Base-by-base conservation (phyloP, 2,113 vertebrate species). In the Condylura cristata region DNA sequence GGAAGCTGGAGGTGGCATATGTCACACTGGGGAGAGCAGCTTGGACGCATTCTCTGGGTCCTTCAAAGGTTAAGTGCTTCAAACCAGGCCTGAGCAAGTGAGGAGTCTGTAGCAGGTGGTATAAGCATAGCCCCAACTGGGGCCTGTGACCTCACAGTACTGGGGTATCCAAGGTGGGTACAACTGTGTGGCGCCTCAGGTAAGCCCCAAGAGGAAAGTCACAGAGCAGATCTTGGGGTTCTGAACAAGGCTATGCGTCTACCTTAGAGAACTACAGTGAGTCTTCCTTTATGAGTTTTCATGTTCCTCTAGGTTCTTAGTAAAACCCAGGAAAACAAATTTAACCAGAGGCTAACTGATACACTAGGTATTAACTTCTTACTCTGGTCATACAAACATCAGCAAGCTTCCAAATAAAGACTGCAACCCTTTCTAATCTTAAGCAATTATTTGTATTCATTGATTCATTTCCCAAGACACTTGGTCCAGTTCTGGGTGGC, bases 121-220 rank as follows among this genome's bases (percentile, higher is more conserved):
- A 5, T 18, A 18, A 44, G 24, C 22, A 8, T 8, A 53, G 51
- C 34, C 12, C 30, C 10, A 39, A 41, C 17, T 48, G 46, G 37
- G n/a, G 5, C 14, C 16, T 1, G 20, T 11, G 10, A 9, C 7
- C 9, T 26, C 6, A 7, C 28, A 48, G 10, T 4, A 0, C 9
- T 17, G 8, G 44, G 32, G 16, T 74, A 16, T 24, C 79, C 75
- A 68, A 30, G 20, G 6, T 26, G 30, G 20, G 10, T 24, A 63
- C 0, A 61, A 48, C 68, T 10, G 37, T 26, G 41, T 63, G 26
- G 28, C 46, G 17, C 20, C 60, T 82, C n/a, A 8, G 41, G 6
- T 0, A 13, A 72, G 14, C 26, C 22, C 13, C 14, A 17, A 20
- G 6, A 41, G 48, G 30, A 72, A 5, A 51, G 13, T 74, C 32